Conservation (phyloP, 1,140 invertebrate species). For the Heliothis virescens region DNA sequence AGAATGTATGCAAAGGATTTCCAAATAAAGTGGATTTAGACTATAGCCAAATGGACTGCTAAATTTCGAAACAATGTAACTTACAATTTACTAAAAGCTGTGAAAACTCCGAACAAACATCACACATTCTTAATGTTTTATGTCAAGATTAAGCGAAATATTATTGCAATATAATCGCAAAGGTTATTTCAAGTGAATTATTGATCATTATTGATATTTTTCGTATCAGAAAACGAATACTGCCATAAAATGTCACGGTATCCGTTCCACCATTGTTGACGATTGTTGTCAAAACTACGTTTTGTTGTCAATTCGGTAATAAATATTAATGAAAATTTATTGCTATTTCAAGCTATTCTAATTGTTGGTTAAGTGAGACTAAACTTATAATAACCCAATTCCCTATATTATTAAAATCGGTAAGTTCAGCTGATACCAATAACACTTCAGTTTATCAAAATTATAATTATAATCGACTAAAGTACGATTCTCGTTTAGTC, state of each 20-base stretch:
- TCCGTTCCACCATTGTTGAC: conserved; percentile 85
- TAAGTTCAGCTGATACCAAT: neutral
- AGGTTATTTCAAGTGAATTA: conserved; percentile 71
- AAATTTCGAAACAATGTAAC: conserved; percentile 86
- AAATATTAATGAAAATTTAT: conserved; percentile 38
- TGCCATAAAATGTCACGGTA: conserved; percentile 81
- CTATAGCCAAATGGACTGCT: conserved; percentile 63
- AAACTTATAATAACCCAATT: neutral
- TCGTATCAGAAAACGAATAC: conserved; percentile 83
- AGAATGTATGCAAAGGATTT: conserved; percentile 29
- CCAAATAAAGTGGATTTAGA: conserved; percentile 41
- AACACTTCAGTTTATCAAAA: neutral
- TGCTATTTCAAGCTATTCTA: neutral
- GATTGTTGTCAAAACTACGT: conserved; percentile 84
- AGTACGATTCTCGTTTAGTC: neutral
- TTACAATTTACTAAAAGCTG: conserved; percentile 92
- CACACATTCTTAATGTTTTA: conserved; percentile 89
- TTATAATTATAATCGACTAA: conserved; percentile 18
- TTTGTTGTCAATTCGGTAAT: conserved; percentile 59
- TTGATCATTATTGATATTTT: conserved; percentile 85
- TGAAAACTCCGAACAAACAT: conserved; percentile 93
- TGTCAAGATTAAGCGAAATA: conserved; percentile 75
- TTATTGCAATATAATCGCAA: conserved; percentile 81
- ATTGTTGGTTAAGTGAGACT: neutral
- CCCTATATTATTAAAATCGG: neutral